Conservation (phyloP, 2,797 vertebrate species). For the Scolopax rusticola region DNA sequence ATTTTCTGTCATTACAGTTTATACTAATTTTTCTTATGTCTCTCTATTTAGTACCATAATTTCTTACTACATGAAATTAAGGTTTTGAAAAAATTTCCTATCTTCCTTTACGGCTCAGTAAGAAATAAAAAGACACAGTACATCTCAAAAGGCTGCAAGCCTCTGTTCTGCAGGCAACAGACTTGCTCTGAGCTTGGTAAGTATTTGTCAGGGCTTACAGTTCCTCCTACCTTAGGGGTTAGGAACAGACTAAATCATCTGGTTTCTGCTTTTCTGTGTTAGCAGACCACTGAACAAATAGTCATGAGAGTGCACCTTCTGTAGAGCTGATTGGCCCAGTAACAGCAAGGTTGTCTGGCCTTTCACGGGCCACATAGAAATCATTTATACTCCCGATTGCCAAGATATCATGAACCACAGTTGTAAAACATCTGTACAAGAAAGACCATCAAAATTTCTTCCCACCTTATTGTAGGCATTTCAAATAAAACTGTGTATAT, state of each 20-base stretch:
- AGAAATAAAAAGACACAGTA: neutral
- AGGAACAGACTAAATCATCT: neutral
- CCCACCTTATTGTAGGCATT: neutral
- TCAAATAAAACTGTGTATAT: neutral
- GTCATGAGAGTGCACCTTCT: neutral
- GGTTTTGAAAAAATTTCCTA: neutral
- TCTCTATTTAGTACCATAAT: neutral
- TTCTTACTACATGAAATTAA: neutral
- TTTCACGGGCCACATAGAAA: neutral
- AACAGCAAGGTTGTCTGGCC: neutral
- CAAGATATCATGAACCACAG: neutral
- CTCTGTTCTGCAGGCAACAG: neutral
- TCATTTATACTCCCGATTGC: neutral
- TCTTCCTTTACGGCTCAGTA: neutral
- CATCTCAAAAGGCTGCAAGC: neutral
- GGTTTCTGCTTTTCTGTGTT: neutral
- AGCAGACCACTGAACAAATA: neutral
- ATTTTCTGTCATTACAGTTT: neutral
- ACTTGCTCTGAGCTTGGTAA: neutral
- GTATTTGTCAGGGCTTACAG: neutral
- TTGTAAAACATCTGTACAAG: neutral
- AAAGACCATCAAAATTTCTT: neutral
- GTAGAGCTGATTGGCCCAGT: neutral
- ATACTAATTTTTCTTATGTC: neutral
- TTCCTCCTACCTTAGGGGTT: neutral